phyloP scores from a whole-genome alignment of 2,113 vertebrate genomes.

The Archocentrus centrarchus region DNA sequence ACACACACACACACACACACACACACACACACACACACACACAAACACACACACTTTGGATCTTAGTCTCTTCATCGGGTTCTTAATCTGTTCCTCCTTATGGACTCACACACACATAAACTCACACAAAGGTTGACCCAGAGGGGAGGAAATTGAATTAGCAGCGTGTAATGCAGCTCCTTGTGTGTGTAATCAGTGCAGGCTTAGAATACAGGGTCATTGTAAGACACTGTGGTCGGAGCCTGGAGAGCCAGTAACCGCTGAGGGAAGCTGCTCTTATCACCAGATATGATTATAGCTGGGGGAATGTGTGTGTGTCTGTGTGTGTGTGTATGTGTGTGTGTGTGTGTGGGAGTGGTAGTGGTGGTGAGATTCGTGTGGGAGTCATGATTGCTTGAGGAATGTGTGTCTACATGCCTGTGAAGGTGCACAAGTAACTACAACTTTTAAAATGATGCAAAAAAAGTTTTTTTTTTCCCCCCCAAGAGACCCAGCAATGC shows the following conservation, averaged over 20 bases:
- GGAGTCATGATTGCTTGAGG: conserved; percentile 60
- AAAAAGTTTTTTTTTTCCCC: neutral
- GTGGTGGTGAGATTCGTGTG: conserved; percentile 50
- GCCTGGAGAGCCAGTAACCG: conserved; percentile 53
- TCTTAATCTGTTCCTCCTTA: conserved; percentile 50
- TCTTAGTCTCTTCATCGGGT: conserved; percentile 44
- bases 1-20: neutral
- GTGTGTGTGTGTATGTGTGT: conserved; percentile 44
- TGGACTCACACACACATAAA: conserved; percentile 36
- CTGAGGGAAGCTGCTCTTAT: conserved; percentile 68
- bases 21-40: neutral
- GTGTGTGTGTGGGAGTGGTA: conserved; percentile 14
- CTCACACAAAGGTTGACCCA: conserved; percentile 54
- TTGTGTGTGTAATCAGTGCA: conserved; percentile 78
- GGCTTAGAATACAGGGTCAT: conserved; percentile 69
- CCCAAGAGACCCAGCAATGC: neutral
- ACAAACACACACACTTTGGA: conserved; percentile 20
- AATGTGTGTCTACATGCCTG: conserved; percentile 50
- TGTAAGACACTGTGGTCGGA: conserved; percentile 61
- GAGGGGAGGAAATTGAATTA: conserved; percentile 79
- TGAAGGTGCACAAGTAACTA: conserved; percentile 8
- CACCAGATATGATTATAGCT: conserved; percentile 73
- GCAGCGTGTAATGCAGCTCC: conserved; percentile 71
- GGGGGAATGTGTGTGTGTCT: conserved; percentile 48
- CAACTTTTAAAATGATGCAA: neutral